These are phyloP conservation scores for Tachysurus fulvidraco DNA, from an alignment of 2,113 vertebrate genomes.

Conservation along the genomic window DNA sequence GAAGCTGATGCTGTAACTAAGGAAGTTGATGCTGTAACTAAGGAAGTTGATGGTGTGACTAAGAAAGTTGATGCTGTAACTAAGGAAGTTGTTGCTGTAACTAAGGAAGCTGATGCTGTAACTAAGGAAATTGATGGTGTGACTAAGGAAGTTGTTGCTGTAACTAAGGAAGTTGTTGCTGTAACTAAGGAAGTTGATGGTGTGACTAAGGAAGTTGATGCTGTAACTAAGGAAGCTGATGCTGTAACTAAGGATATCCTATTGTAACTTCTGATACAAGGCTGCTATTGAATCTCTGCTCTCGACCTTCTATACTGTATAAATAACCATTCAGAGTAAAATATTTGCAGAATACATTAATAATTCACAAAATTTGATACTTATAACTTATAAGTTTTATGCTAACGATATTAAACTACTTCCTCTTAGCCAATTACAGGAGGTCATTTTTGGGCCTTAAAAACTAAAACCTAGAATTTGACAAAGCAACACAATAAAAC, in stretches of 20 bases:
- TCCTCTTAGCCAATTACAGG: not conserved
- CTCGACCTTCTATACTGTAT: not conserved
- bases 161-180: not conserved
- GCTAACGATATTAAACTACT: not conserved
- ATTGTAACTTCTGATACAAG: not conserved
- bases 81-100: not conserved
- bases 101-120: not conserved
- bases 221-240: not conserved
- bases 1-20: not conserved
- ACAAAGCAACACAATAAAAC: not conserved
- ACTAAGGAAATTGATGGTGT: not conserved
- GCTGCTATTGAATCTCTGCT: not conserved
- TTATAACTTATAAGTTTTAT: not conserved
- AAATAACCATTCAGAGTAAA: not conserved
- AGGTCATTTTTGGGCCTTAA: not conserved
- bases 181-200: no score
- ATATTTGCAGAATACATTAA: not conserved
- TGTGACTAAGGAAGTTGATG: no score
- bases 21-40: not conserved
- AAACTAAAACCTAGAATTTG: not conserved
- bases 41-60: not conserved
- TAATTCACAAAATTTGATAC: not conserved
- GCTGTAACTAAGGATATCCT: not conserved
- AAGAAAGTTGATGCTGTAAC: not conserved
- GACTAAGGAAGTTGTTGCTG: not conserved